Base-by-base conservation (phyloP, 2,113 vertebrate species). In the Anguilla japonica region DNA sequence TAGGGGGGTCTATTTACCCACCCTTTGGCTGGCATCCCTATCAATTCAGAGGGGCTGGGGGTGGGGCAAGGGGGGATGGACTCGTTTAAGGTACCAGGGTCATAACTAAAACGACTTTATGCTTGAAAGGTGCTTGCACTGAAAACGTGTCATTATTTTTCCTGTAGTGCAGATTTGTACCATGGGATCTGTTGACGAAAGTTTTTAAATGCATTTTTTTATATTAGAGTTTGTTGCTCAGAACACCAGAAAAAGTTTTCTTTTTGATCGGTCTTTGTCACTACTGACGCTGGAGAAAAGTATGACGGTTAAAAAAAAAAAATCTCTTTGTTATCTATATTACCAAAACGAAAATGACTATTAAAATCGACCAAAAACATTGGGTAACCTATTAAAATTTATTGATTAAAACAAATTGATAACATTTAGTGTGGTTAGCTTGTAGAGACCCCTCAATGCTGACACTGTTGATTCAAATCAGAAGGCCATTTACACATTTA, bases 1-100 rank as follows among this genome's bases (percentile, higher is more conserved):
- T 14, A 50, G 86, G 87, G 87, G 87, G 16, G 75, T 46, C 15
- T 57, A 84, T 88, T 85, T 75, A 82, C 78, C 84, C n/a, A 53
- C 80, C 82, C 50, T 26, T 85, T 3, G 18, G 63, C 85, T 85
- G 71, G 60, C 29, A n/a, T 84, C 67, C n/a, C 67, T 50, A 56
- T 82, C 67, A 63, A 71, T 78, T 84, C 86, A 82, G 81, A 9
- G 3, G 9, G 50, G 50, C 9, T 53, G 50, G 50, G 43, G 43
- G 8, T 46, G 43, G 43, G 60, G 60, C 0, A 20, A 7, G 60
- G 60, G 60, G 8, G 60, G 22, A 0, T 29, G 79, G 78, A 40
- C 46, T 56, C 75, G 79, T 40, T 80, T 57, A 81, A 41, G 71
- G 50, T 57, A 57, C 78, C 13, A 41, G 78, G 50, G 75, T 20